Base-by-base conservation (phyloP, 1,140 invertebrate species). In the Atopsyche davidsoni region DNA sequence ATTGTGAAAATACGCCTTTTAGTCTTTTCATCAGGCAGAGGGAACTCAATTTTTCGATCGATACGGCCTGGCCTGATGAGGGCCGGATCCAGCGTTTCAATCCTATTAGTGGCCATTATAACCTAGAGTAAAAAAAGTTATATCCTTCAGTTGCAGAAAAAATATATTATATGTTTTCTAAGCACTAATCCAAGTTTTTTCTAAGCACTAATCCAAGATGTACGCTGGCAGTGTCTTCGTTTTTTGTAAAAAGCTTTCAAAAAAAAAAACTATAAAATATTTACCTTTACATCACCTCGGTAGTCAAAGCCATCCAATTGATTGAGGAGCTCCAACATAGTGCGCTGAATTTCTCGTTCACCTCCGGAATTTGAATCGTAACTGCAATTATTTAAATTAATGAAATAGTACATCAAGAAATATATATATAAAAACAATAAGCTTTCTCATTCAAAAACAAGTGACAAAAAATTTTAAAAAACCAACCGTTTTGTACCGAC, bases 341-440 rank as follows among this genome's bases (percentile, higher is more conserved):
- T 99, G 66, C 97, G 81, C 69, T 99, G 97, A 73, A 99, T 99
- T 81, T 99, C 97, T 54, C 97, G 80, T 70, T 99, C 97, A 55
- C 97, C 97, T 34, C 97, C 97, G 58, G 95, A 99, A 70, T 99
- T 99, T 1, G 96, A 98, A 64, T 99, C 97, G 66, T 99, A 99
- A 63, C 72, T 74, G 43, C 19, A 52, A 38, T 7, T 31, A n/a
- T 7, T 31, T 31, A 31, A 31, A 31, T 31, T 9, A 31, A 31
- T 31, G 7, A 9, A 9, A 31, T 31, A n/a, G n/a, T 31, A 31
- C 4, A 14, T 36, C 34, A 13, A 13, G 4, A 13, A 36, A 38
- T 17, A 17, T 17, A n/a, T 38, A 38, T 38, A 21, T 22, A 21
- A 7, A 47, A 17, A 19, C 28, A 31, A 17, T 40, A 49, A 35